Evolutionary conservation across 2,888 invertebrate species (phyloP).

Genomic region (Drosophila mimica): DNA sequence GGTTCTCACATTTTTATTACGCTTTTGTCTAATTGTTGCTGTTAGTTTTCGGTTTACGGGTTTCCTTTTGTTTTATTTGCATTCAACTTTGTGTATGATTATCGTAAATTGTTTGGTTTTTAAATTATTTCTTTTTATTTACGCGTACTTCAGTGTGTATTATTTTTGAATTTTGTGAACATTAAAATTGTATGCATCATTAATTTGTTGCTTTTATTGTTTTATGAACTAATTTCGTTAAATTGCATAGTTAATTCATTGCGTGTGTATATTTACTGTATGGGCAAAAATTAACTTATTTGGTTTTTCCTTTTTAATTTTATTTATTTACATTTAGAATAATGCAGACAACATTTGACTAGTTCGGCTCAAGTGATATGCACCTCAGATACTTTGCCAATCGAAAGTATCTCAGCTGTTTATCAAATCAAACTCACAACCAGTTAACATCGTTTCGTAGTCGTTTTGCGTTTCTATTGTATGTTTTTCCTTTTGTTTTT

Average conservation of each 20-base stretch:
- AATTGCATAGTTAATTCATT: constrained; percentile 62
- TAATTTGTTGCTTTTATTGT: constrained; percentile 54
- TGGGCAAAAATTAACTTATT: constrained; percentile 65
- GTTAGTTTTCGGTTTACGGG: constrained; percentile 34
- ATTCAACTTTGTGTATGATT: constrained; percentile 65
- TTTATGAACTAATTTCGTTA: constrained; percentile 57
- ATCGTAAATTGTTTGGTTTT: constrained; percentile 57
- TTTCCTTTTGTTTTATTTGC: constrained; percentile 26
- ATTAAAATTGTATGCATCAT: constrained; percentile 68
- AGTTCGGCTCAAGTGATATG: constrained; percentile 62
- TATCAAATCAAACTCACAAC: constrained; percentile 70
- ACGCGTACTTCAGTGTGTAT: constrained; percentile 45
- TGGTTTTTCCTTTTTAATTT: constrained; percentile 28
- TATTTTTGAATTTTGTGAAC: constrained; percentile 61
- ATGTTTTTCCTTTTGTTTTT: constrained; percentile 7
- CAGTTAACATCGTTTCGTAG: constrained; percentile 67
- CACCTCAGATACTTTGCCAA: constrained; percentile 51
- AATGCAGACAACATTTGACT: constrained; percentile 78
- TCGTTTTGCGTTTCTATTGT: constrained; percentile 53
- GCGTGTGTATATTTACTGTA: constrained; percentile 49
- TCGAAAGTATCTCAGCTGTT: constrained; percentile 51
- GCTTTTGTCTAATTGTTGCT: constrained; percentile 59
- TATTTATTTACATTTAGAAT: constrained; percentile 79
- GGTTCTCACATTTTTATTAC: constrained; percentile 46
- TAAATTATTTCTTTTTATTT: constrained; percentile 35